Conservation (phyloP, 2,888 invertebrate species). For the Ceriagrion tenellum region DNA sequence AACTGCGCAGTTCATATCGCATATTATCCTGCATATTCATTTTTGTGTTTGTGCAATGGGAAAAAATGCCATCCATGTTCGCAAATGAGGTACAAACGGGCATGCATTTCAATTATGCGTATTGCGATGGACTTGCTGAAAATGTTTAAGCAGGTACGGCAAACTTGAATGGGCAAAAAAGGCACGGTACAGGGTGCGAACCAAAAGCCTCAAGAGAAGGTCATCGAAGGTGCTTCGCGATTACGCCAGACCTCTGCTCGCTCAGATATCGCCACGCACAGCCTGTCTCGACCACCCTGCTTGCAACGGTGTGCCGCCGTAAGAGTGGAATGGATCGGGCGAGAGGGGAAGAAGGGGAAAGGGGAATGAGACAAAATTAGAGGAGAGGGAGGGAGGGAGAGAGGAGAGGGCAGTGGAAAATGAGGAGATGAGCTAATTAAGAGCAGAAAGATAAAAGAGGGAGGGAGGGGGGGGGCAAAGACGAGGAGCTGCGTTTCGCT, state of each 20-base stretch:
- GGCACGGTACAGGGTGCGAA: too few species aligned
- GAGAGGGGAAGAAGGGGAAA: neutral
- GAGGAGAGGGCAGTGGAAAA: neutral
- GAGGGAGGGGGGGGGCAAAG: neutral
- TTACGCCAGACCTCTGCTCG: neutral
- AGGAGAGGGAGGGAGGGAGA: neutral
- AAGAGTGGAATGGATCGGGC: neutral
- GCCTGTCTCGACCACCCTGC: neutral
- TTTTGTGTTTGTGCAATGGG: too few species aligned
- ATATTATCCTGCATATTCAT: too few species aligned
- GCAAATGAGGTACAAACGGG: too few species aligned
- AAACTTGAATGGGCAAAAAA: too few species aligned
- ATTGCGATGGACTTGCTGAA: too few species aligned
- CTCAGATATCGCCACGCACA: neutral
- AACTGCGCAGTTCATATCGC: too few species aligned
- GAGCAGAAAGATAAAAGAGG: neutral
- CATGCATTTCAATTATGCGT: too few species aligned
- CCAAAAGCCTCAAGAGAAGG: too few species aligned
- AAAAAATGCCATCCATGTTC: too few species aligned
- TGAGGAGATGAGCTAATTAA: constrained; percentile 19
- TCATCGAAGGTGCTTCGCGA: neutral
- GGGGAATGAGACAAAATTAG: neutral
- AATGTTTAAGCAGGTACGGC: too few species aligned
- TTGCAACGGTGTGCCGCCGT: neutral
- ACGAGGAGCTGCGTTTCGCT: neutral